Conservation (phyloP, 2,888 invertebrate genomes). For the Tetramorium bicarinatum region DNA sequence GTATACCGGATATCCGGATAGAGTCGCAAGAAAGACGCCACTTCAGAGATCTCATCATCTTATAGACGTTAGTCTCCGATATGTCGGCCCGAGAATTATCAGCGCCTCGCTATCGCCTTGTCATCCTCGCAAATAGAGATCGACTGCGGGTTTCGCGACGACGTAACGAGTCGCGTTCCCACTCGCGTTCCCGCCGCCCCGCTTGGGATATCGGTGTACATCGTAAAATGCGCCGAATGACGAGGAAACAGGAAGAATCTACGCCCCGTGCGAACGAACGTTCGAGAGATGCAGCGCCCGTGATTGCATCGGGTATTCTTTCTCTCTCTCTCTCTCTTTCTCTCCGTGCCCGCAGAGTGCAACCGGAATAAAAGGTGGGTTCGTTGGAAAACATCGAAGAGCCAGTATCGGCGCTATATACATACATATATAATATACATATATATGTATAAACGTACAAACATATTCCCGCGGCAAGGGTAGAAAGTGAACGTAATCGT, state of each 20-base stretch:
- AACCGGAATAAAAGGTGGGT: conserved; percentile 45
- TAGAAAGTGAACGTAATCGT: conserved; percentile 73
- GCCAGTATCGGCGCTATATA: conserved; percentile 39
- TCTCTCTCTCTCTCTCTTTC: not conserved
- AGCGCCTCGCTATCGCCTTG: conserved; percentile 1
- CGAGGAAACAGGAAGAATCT: conserved; percentile 39
- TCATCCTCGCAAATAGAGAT: conserved; percentile 33
- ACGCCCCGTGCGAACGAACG: conserved; percentile 6
- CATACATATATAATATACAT: conserved; percentile 41
- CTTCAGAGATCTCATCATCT: not conserved
- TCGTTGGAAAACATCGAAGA: conserved; percentile 38
- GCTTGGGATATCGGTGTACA: not conserved
- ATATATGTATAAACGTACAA: conserved; percentile 47
- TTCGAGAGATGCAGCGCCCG: conserved; percentile 17
- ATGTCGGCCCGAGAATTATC: not conserved
- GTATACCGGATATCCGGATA: conserved; percentile 20
- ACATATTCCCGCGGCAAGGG: conserved; percentile 54
- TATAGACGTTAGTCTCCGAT: not conserved
- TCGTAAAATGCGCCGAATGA: conserved; percentile 1
- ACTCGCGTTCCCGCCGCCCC: not conserved
- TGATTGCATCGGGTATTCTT: not conserved
- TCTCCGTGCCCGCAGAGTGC: conserved; percentile 5
- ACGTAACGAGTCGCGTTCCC: conserved; percentile 4
- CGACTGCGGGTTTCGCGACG: not conserved
- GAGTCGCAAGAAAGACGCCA: not conserved